Evolutionary conservation across 1,140 invertebrate genomes (phyloP).

Genomic region (Dinoponera quadriceps): DNA sequence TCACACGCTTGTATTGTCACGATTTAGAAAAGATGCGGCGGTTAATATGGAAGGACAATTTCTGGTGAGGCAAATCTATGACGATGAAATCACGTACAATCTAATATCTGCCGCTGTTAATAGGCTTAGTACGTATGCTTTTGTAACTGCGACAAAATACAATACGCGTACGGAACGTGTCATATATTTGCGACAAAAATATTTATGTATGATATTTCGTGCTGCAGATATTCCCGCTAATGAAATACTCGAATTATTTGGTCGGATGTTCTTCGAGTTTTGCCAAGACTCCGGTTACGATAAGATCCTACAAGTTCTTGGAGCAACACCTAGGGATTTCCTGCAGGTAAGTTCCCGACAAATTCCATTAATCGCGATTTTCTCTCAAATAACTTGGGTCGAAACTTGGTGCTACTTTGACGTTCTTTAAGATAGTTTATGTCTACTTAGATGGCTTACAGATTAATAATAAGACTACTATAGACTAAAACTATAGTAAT

Average conservation of each 20-base stretch:
- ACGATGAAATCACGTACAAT: slow-evolving; percentile 97
- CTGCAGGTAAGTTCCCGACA: slow-evolving; percentile 89
- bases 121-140: slow-evolving; percentile 91
- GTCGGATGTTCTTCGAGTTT: slow-evolving; percentile 97
- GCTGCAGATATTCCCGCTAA: slow-evolving; percentile 94
- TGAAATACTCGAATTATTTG: slow-evolving; percentile 96
- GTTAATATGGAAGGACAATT: slow-evolving; percentile 98
- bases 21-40: slow-evolving; percentile 93
- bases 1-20: slow-evolving; percentile 36
- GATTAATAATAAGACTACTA: too few relatives aligned
- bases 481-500: too few relatives aligned
- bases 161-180: neutral
- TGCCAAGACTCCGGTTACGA: slow-evolving; percentile 98
- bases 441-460: too few relatives aligned
- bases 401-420: too few relatives aligned
- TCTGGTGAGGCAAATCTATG: slow-evolving; percentile 96
- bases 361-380: neutral
- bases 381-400: too few relatives aligned
- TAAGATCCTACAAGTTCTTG: slow-evolving; percentile 96
- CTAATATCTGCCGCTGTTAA: slow-evolving; percentile 96
- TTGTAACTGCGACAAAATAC: neutral
- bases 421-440: too few relatives aligned
- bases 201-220: slow-evolving; percentile 11
- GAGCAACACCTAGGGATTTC: slow-evolving; percentile 96
- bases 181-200: neutral